phyloP scores from a whole-genome alignment of 2,888 invertebrate genomes.

The Sphaerophoria rueppellii region DNA sequence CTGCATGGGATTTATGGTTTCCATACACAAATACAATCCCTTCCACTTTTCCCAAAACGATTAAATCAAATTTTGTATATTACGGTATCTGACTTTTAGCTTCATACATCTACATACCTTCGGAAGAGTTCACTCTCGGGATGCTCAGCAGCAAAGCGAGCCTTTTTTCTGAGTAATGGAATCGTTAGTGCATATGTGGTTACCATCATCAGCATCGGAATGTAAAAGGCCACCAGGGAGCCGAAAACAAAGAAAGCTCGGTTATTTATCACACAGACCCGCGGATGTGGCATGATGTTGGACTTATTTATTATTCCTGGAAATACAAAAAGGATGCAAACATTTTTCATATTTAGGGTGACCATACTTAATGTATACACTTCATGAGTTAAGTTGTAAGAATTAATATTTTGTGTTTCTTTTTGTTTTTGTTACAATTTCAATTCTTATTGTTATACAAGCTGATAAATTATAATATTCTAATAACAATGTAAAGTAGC shows the following conservation, averaged over 20 bases:
- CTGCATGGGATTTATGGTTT: too few relatives aligned
- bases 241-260: slow-evolving; percentile 94
- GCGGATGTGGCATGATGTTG: slow-evolving; percentile 91
- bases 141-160: slow-evolving; percentile 87
- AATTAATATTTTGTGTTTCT: too few relatives aligned
- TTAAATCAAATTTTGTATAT: too few relatives aligned
- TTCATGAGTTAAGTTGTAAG: background rate
- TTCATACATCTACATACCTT: slow-evolving; percentile 77
- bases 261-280: slow-evolving; percentile 92
- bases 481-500: too few relatives aligned
- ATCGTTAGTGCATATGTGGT: slow-evolving; percentile 95
- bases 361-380: background rate
- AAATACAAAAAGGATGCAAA: slow-evolving; percentile 13
- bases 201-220: slow-evolving; percentile 97
- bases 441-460: too few relatives aligned
- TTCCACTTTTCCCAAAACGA: background rate
- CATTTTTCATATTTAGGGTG: background rate
- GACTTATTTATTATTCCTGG: slow-evolving; percentile 89
- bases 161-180: slow-evolving; percentile 91
- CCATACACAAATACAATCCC: background rate
- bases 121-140: slow-evolving; percentile 85
- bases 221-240: slow-evolving; percentile 96
- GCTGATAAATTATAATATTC: too few relatives aligned
- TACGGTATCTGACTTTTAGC: too few relatives aligned
- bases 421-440: too few relatives aligned